Evolutionary conservation across 2,113 vertebrate genomes (phyloP), one percentile per base, ranked within the genome.

Genomic region (Cyprinodon brontotheroides): DNA sequence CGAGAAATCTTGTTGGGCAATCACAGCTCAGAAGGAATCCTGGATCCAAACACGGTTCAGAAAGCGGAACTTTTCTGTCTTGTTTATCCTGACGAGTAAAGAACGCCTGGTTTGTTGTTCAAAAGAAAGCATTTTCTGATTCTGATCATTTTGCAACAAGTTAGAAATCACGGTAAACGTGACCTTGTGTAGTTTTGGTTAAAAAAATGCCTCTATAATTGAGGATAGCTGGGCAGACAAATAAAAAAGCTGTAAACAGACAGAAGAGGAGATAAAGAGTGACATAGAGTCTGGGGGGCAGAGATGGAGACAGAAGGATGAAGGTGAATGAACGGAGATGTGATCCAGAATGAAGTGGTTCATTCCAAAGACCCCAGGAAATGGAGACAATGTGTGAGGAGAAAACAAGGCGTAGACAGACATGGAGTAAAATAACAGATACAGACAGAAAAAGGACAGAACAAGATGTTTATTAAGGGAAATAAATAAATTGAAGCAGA

Each of bases 271-370:
- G 29, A 59, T 20, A 53, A 59, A 74, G 62, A 57, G n/a, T 5
- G 62, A 43, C 48, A 65, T 36, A 74, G 38, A 38, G 53, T 17
- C 29, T 10, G 22, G 22, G 37, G n/a, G 22, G 14, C 11, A 36
- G 17, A 1, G 45, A 29, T 38, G 15, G 39, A 43, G 47, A 47
- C 10, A 37, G 45, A 48, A 4, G 29, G 67, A 69, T 36, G 59
- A 75, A 70, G 67, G 67, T 76, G 74, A 69, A 76, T 1, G 67
- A 76, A 47, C 43, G 41, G 11, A 38, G 62, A 69, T 1, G 60
- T 39, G 41, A 7, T 61, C 0, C 41, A 0, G 8, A 61, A 37
- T 61, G 29, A 59, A 62, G 43, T 43, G 10, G 20, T 29, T 48
- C 3, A 15, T 38, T n/a, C n/a, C 60, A 36, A 1, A 50, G 29